Conservation (phyloP, 1,140 invertebrate genomes). For the Micrasema longulum region DNA sequence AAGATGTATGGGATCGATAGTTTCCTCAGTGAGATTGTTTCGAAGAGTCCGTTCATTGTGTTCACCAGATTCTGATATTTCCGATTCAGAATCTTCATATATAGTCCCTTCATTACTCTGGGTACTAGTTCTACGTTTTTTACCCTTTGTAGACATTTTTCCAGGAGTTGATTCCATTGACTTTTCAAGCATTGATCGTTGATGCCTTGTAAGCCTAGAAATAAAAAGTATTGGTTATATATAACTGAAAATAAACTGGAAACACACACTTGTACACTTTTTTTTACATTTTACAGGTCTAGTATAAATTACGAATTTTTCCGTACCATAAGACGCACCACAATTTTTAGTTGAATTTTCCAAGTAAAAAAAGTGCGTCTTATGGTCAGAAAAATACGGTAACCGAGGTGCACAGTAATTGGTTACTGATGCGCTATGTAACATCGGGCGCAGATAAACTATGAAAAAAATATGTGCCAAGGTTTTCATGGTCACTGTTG, state of each 20-base stretch:
- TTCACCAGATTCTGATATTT: slow-evolving; percentile 48
- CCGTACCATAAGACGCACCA: no score
- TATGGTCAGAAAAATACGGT: no score
- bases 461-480: no score
- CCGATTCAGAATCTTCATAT: slow-evolving; percentile 30
- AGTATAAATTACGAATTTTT: no score
- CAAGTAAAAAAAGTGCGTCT: no score
- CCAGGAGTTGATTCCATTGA: slow-evolving; percentile 53
- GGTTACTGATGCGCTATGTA: no score
- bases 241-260: neutral
- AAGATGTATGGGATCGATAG: slow-evolving; percentile 59
- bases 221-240: neutral
- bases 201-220: slow-evolving; percentile 60
- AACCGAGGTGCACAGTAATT: no score
- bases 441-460: no score
- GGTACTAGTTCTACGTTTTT: slow-evolving; percentile 46
- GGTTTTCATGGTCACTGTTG: no score
- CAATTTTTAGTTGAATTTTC: no score
- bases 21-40: slow-evolving; percentile 55
- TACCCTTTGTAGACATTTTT: slow-evolving; percentile 26
- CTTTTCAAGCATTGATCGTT: slow-evolving; percentile 58
- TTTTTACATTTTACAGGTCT: no score
- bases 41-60: slow-evolving; percentile 46
- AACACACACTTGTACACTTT: no score
- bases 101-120: slow-evolving; percentile 24